Base-by-base conservation (phyloP, 2,888 invertebrate genomes). In the Gandaritis pyraliata region DNA sequence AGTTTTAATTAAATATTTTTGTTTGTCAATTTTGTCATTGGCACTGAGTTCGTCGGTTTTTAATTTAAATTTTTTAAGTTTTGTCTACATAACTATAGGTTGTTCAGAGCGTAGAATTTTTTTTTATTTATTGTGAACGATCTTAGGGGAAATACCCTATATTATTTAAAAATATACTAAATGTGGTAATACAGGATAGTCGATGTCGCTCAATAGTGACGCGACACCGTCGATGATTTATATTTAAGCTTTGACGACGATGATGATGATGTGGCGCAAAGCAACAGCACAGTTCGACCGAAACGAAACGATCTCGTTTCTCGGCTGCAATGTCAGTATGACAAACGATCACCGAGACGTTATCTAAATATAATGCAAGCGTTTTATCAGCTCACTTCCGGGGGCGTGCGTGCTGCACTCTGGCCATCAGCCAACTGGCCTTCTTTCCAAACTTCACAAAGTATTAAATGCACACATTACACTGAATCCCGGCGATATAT, bases 381-480 rank as follows among this genome's bases (percentile, higher is more conserved):
- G 65, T 68, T 75, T 75, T 79, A 80, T 77, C 78, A 72, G 69
- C 54, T 68, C 62, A 74, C 85, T 88, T 88, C 89, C 88, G 87
- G 87, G 76, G 83, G 76, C 76, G 75, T 79, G 78, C 72, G 72
- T 69, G 73, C 70, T 77, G 80, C 78, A 75, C 77, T 69, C 83
- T 90, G 90, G 90, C 81, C 30, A 33, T 18, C 41, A 39, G 85
- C 90, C 90, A 90, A 82, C 77, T 86, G 88, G 86, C 88, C 81
- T 78, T 80, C 80, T 80, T 82, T 78, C 66, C 70, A 54, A 76
- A 76, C 76, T 74, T 75, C 72, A 72, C 76, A 78, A 74, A 72
- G 72, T 68, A 73, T 76, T 82, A 83, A 85, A 81, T 80, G 73
- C 80, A 78, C 79, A 75, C 81, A 83, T 85, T 84, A 85, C 77